phyloP scores from a whole-genome alignment of 2,113 vertebrate species.

The Delphinapterus leucas region DNA sequence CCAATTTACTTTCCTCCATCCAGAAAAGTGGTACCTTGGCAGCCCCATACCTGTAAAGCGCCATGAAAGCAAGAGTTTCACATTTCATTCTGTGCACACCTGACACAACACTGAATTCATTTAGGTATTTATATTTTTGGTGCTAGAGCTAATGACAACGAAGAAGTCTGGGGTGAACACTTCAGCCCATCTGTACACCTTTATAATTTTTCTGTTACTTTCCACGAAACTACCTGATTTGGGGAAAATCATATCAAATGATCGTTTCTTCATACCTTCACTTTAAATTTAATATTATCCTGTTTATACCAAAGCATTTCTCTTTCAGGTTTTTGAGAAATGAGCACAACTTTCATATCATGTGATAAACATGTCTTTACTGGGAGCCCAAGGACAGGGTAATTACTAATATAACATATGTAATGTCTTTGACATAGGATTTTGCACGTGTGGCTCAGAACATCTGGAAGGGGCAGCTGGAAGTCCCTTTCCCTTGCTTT shows the following conservation, averaged over 20 bases:
- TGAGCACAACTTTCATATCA: neutral
- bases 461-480: neutral
- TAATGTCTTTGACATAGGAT: neutral
- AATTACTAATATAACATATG: neutral
- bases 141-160: neutral
- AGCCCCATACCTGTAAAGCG: accelerated
- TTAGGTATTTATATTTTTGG: neutral
- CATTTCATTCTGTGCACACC: neutral
- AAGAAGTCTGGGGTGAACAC: neutral
- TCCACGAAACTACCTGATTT: neutral
- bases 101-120: neutral
- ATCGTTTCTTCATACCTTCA: neutral
- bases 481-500: neutral
- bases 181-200: neutral
- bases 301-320: neutral
- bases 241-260: neutral
- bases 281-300: neutral
- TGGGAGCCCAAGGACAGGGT: neutral
- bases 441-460: neutral
- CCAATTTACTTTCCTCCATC: neutral
- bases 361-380: neutral
- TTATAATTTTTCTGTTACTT: neutral
- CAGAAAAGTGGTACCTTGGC: neutral
- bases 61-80: accelerated
- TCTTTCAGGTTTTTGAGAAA: neutral